Conservation (phyloP, 1,140 invertebrate species). For the Anastrepha obliqua region DNA sequence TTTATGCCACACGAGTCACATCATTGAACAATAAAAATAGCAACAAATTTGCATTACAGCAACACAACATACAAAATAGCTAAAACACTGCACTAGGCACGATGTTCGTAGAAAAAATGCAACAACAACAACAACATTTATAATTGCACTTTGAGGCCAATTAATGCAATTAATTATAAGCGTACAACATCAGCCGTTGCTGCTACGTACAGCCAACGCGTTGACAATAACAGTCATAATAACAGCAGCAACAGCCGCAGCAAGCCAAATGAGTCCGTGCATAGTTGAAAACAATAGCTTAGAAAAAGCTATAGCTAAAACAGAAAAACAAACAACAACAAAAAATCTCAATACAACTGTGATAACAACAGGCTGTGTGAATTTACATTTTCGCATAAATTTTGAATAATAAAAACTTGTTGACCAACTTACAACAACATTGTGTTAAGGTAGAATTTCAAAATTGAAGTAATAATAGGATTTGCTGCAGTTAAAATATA, state of each 20-base stretch:
- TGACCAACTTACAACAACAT: neutral
- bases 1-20: conserved; percentile 35
- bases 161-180: conserved; percentile 41
- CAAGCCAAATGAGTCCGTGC: neutral
- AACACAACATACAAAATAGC: neutral
- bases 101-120: neutral
- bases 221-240: conserved; percentile 32
- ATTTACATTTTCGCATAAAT: conserved; percentile 42
- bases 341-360: conserved; percentile 25
- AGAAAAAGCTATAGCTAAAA: neutral
- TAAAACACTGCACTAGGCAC: neutral
- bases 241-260: neutral
- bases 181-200: conserved; percentile 24
- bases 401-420: conserved; percentile 24
- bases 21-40: conserved; percentile 43
- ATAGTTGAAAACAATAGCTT: conserved; percentile 9
- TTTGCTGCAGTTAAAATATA: conserved; percentile 30
- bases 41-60: conserved; percentile 23
- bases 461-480: conserved; percentile 17
- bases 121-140: neutral
- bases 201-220: neutral
- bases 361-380: conserved; percentile 23
- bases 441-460: neutral
- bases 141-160: conserved; percentile 37
- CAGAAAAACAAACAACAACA: neutral